Base-by-base conservation (phyloP, 64 coral and sea anemone genomes). In the Montipora foliosa region DNA sequence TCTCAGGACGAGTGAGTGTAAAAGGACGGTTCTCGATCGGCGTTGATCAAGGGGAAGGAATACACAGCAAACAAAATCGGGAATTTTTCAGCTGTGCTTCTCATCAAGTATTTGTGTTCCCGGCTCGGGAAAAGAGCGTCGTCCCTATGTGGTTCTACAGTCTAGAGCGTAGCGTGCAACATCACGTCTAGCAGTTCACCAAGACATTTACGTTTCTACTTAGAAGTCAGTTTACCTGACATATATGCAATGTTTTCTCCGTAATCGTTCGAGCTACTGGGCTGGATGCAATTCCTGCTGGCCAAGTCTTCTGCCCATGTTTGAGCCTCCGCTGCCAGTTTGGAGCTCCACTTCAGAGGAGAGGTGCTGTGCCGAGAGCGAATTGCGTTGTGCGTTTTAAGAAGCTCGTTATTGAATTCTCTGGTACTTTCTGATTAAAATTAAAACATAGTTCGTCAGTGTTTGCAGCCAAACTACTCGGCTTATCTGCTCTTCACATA, bases 241-340 rank as follows among this genome's bases (percentile, higher is more conserved):
- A 97, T 97, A 47, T 97, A 97, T 78, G 92, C 93, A 19, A 97
- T 97, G 25, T 92, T 97, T 59, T 97, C 96, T 83, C 96, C 96
- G 69, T 92, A 97, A 67, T 97, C 96, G 49, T 92, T 97, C 0
- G 96, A 94, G 53, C 88, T 73, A 79, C 96, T 97, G 10, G 94
- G 93, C 47, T 97, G 96, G 83, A 97, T 97, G 57, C 84, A 89
- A 49, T 97, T 97, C 44, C 96, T 90, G 44, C 91, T 88, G 14
- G 95, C 95, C 16, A 97, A 67, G 9, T 96, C 87, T 52, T 92
- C 91, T n/a, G 95, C 96, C 96, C 96, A 97, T 77, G 67, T 89
- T 64, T 95, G 89, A 3, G 96, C 96, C 75, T 97, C 96, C 0
- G 93, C 74, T 17, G 93, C 96, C 8, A 97, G 60, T 57, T 88